Base-by-base conservation (phyloP, 2,113 vertebrate genomes). In the Callionymus lyra region DNA sequence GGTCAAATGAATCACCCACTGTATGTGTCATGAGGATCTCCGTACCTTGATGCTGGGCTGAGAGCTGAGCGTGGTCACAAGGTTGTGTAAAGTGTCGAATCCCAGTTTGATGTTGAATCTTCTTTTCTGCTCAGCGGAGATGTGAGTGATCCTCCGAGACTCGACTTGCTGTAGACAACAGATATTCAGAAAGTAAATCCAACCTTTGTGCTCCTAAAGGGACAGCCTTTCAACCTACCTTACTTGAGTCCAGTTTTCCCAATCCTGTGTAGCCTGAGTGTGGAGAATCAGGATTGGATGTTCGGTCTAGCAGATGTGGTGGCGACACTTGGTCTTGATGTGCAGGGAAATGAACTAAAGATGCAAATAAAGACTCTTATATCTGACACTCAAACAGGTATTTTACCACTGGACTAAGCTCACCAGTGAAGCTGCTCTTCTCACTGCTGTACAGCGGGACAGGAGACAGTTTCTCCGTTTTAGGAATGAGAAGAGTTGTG, bases 51-150 rank as follows among this genome's bases (percentile, higher is more conserved):
- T 80, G 76, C 88, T 91, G 12, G 93, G 92, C 78, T 97, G 95
- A 38, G 91, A 75, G 14, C 85, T 92, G 33, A 98, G 82, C 0
- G 91, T 93, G 48, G 91, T 90, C 74, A 99, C 93, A 6, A 99
- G 80, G 64, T 87, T 84, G 9, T 96, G 91, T 52, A 98, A 82
- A 0, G 90, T 98, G 80, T 96, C 91, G 8, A 98, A 97, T 9
- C 95, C 95, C 62, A 96, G 63, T 72, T 97, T 97, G 82, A 98
- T 98, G 72, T 98, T 98, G 82, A 97, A 98, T 10, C 94, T 90
- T n/a, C 95, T 84, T 80, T 98, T 98, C 84, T 98, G 94, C 70
- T 98, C 95, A 0, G 95, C 95, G 0, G 94, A 98, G 77, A 98
- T 98, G 74, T 98, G 95, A 0, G 90, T 96, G 64, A 98, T 92